Evolutionary conservation across 2,113 vertebrate genomes (phyloP).

Genomic region (Salvelinus fontinalis): DNA sequence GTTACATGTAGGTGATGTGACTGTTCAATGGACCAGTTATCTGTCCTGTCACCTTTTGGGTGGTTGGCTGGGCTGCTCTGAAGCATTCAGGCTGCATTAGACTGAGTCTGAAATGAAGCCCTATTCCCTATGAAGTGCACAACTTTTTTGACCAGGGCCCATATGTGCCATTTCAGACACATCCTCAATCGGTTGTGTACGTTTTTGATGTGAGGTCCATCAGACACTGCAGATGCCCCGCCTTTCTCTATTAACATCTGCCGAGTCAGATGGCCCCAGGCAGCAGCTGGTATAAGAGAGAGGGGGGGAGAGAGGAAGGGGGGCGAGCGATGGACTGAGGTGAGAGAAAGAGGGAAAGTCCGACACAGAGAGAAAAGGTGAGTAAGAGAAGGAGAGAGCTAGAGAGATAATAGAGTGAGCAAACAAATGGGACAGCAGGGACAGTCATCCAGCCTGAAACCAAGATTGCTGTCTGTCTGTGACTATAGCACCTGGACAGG

Average conservation of each 20-base stretch:
- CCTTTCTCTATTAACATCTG: constrained; percentile 58
- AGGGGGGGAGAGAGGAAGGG: background rate
- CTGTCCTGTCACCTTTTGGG: background rate
- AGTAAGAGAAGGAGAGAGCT: constrained; percentile 10
- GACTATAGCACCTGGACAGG: background rate
- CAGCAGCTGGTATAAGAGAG: constrained; percentile 12
- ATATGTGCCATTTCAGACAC: too few species aligned
- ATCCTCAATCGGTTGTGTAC: too few species aligned
- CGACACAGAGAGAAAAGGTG: constrained; percentile 18
- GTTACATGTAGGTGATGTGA: constrained; percentile 15
- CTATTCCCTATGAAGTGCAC: too few species aligned
- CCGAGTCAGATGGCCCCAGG: constrained; percentile 30
- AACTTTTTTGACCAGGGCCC: too few species aligned
- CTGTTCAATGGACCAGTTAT: constrained; percentile 4
- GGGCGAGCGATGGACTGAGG: constrained; percentile 8
- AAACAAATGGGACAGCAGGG: background rate
- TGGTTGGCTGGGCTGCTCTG: constrained; percentile 15
- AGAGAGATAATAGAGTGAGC: constrained; percentile 10
- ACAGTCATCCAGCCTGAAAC: constrained; percentile 8
- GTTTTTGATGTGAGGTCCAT: constrained; percentile 2
- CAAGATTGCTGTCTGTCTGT: constrained; percentile 5
- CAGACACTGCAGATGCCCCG: constrained; percentile 12
- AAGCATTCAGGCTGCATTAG: too few species aligned
- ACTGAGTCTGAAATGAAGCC: too few species aligned
- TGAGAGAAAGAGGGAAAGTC: constrained; percentile 41